These are phyloP conservation scores for Crotalus adamanteus DNA, from an alignment of 2,797 vertebrate genomes.

Conservation along the genomic window DNA sequence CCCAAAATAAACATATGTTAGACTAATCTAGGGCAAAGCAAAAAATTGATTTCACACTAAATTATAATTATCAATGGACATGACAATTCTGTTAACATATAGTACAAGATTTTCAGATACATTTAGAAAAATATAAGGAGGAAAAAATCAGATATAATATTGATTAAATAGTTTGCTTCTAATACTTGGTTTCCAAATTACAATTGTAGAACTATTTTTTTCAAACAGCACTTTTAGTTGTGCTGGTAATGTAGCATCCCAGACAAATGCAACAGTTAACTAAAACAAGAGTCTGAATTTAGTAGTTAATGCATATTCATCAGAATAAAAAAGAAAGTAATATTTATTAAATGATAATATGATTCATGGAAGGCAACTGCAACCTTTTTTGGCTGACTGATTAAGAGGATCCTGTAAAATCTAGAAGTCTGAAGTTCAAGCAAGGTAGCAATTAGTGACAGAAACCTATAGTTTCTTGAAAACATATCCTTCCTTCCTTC, in stretches of 20 bases:
- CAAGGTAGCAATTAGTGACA: background rate
- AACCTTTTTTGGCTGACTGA: background rate
- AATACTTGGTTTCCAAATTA: slow-evolving; percentile 12
- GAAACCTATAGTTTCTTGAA: background rate
- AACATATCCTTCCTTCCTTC: background rate
- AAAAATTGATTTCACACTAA: slow-evolving; percentile 44
- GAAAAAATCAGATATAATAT: slow-evolving; percentile 15
- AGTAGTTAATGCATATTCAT: background rate
- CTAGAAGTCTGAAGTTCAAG: background rate
- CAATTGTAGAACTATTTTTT: slow-evolving; percentile 25
- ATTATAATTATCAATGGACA: slow-evolving; percentile 52
- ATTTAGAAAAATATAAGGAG: slow-evolving; percentile 46
- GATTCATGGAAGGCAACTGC: background rate
- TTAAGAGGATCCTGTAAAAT: background rate
- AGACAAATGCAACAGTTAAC: background rate
- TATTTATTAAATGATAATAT: background rate
- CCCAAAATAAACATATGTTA: slow-evolving; percentile 19
- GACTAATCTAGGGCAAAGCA: slow-evolving; percentile 45
- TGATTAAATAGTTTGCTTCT: slow-evolving; percentile 29
- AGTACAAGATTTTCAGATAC: slow-evolving; percentile 41
- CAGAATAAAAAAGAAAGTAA: background rate
- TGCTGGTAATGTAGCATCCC: background rate
- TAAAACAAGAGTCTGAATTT: background rate
- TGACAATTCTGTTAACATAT: slow-evolving; percentile 28
- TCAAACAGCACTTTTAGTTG: slow-evolving; percentile 34